Conservation (phyloP, 2,888 invertebrate genomes). For the Luffia ferchaultella region DNA sequence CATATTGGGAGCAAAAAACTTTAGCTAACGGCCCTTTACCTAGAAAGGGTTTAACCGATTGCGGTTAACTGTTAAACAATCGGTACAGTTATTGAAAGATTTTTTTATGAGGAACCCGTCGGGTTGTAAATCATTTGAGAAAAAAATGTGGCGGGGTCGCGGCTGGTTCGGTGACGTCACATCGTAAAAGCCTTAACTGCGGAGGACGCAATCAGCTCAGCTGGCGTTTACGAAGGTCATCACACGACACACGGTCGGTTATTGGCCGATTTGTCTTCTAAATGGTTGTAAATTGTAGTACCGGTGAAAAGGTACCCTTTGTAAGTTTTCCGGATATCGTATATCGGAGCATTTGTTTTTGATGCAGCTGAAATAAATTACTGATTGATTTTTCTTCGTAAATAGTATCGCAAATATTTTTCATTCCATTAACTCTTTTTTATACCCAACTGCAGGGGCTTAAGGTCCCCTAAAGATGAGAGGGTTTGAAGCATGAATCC, state of each 20-base stretch:
- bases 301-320: constrained; percentile 14
- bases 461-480: too few relatives aligned
- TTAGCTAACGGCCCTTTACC: constrained; percentile 24
- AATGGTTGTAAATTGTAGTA: not conserved
- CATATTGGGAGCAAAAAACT: constrained; percentile 51
- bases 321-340: not conserved
- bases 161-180: constrained; percentile 44
- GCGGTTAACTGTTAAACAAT: constrained; percentile 64
- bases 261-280: not conserved
- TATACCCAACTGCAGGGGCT: too few relatives aligned
- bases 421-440: too few relatives aligned
- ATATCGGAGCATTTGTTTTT: constrained; percentile 19
- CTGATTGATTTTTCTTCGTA: too few relatives aligned
- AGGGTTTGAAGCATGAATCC: too few relatives aligned
- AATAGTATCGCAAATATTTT: too few relatives aligned
- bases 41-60: constrained; percentile 61
- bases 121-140: constrained; percentile 56
- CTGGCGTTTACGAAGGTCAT: constrained; percentile 15
- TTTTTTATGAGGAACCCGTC: constrained; percentile 41
- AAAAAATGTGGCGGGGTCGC: constrained; percentile 28
- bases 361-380: constrained; percentile 15
- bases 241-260: not conserved
- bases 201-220: constrained; percentile 38
- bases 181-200: constrained; percentile 55
- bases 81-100: constrained; percentile 57